Percentiles rank a stretch among this genome's conserved stretches.
Conservation (phyloP, 1,140 invertebrate species). For the Hesperophylax magnus region DNA sequence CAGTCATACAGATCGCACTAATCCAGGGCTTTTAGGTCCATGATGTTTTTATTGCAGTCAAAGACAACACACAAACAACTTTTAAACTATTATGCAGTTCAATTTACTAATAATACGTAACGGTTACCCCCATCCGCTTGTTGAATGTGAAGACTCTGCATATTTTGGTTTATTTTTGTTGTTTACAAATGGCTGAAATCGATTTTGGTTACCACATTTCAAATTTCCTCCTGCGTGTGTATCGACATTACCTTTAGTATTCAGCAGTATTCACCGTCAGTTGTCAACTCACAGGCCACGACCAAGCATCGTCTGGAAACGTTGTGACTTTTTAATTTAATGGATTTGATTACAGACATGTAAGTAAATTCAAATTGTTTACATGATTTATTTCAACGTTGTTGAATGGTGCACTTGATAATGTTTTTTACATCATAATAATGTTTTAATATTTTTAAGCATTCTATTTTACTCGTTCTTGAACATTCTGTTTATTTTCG, state of each 20-base stretch:
- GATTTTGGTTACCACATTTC: constrained; percentile 44
- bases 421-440: neutral
- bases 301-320: neutral
- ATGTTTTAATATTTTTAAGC: no score
- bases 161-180: constrained; percentile 38
- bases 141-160: constrained; percentile 16
- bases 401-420: neutral
- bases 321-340: neutral
- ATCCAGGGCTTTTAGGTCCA: no score
- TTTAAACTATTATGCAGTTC: no score
- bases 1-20: no score
- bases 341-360: neutral
- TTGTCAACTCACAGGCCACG: neutral
- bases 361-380: neutral
- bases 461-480: no score
- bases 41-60: no score
- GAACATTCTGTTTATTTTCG: no score
- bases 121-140: neutral
- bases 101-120: no score
- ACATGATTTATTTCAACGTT: neutral
- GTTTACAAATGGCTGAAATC: constrained; percentile 54
- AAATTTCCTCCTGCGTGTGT: constrained; percentile 31
- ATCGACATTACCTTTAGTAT: neutral
- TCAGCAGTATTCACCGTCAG: neutral
- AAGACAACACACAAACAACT: no score